A percentile compares a stretch with the other conserved stretches of the same genome.
phyloP scores from a whole-genome alignment of 2,888 invertebrate genomes.

The Exocentrus adspersus region DNA sequence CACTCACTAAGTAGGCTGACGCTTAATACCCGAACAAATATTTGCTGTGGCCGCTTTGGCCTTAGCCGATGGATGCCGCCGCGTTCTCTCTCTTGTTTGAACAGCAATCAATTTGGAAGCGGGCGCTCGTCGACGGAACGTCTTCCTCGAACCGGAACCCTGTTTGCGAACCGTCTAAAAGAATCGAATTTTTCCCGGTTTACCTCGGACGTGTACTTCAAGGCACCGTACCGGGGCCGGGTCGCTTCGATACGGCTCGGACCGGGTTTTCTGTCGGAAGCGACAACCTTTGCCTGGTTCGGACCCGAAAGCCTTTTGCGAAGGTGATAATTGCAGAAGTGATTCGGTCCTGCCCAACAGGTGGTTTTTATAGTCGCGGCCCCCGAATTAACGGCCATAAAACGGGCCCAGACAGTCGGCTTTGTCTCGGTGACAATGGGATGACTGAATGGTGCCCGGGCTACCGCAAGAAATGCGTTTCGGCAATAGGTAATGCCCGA shows the following conservation, averaged over 20 bases:
- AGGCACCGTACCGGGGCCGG: too few relatives aligned
- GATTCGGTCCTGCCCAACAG: too few relatives aligned
- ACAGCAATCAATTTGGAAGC: conserved; percentile 56
- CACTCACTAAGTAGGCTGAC: conserved; percentile 52
- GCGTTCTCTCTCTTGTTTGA: conserved; percentile 55
- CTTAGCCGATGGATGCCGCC: conserved; percentile 57
- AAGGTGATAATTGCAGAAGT: too few relatives aligned
- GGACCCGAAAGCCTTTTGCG: too few relatives aligned
- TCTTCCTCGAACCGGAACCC: background rate
- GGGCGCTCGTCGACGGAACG: background rate
- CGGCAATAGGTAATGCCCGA: conserved; percentile 51
- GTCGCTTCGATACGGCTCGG: too few relatives aligned
- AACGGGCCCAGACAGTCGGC: conserved; percentile 13
- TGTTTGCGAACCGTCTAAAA: too few relatives aligned
- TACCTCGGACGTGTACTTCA: too few relatives aligned
- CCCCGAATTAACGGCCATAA: conserved; percentile 4
- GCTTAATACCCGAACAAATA: conserved; percentile 61
- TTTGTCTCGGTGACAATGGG: conserved; percentile 34
- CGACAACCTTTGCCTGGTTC: too few relatives aligned
- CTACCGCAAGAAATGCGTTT: conserved; percentile 49
- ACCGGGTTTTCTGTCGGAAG: too few relatives aligned
- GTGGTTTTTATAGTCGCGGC: conserved; percentile 13
- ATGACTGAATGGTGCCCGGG: conserved; percentile 41
- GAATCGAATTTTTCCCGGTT: too few relatives aligned
- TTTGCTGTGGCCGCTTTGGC: conserved; percentile 57